Percentiles rank a stretch among this genome's conserved stretches.
These are phyloP conservation scores for Ceuthmochares aereus DNA, from an alignment of 2,113 vertebrate species.

Conservation along the genomic window DNA sequence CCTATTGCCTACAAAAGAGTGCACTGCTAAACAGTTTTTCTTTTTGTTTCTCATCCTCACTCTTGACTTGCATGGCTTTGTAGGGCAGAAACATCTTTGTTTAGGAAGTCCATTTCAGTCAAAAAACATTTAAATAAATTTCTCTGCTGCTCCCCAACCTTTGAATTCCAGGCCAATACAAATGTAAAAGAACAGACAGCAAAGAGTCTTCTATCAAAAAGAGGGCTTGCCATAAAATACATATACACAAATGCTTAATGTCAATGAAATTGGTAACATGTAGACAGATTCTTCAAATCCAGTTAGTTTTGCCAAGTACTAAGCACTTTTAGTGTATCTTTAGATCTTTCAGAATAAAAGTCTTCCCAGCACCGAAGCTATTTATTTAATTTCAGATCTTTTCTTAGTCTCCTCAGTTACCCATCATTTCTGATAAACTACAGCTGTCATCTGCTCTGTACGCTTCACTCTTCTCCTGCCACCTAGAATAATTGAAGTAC, in stretches of 20 bases:
- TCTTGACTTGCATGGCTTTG: background rate
- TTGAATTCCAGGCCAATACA: background rate
- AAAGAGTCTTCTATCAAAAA: background rate
- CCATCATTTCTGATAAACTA: background rate
- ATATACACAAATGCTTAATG: background rate
- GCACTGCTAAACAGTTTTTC: background rate
- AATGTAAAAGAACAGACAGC: background rate
- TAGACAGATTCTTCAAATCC: background rate
- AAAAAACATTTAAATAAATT: background rate
- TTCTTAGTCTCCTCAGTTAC: background rate
- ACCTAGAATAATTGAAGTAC: background rate
- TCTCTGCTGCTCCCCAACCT: background rate
- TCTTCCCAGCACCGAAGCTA: background rate
- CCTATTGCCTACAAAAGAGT: background rate
- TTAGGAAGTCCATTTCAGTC: background rate
- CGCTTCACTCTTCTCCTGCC: background rate
- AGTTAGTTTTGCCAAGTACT: background rate
- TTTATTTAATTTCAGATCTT: background rate
- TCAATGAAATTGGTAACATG: background rate
- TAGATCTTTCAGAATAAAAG: background rate
- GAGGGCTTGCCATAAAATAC: background rate
- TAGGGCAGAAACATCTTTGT: background rate
- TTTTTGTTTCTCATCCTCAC: background rate
- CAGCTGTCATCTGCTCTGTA: background rate
- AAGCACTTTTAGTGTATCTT: background rate